These are phyloP conservation scores for Chionomys nivalis DNA, from an alignment of 2,113 vertebrate species.

Conservation along the genomic window DNA sequence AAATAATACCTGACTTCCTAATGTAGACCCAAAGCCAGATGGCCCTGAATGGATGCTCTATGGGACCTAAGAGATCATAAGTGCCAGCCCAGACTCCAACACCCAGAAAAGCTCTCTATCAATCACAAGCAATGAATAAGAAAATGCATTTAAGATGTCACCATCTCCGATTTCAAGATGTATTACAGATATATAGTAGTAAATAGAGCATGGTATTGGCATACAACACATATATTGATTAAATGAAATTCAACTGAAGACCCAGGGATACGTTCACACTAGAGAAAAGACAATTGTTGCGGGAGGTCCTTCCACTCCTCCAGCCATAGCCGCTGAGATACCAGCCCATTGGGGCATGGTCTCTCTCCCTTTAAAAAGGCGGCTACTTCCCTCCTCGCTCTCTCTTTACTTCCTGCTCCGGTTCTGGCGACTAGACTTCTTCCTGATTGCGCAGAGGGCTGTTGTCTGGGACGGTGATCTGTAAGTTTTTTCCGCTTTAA, in stretches of 20 bases:
- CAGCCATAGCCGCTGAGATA: too few species aligned
- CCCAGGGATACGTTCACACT: background rate
- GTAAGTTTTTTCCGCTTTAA: too few species aligned
- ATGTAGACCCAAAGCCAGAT: background rate
- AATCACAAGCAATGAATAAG: background rate
- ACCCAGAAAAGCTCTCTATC: background rate
- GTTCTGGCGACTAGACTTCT: too few species aligned
- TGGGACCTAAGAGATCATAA: background rate
- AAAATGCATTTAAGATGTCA: background rate
- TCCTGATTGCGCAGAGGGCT: too few species aligned
- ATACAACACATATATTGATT: background rate
- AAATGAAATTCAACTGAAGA: background rate
- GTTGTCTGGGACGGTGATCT: too few species aligned
- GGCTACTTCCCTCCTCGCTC: too few species aligned
- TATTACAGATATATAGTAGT: background rate
- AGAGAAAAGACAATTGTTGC: background rate
- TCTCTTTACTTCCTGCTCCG: too few species aligned
- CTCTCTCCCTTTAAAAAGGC: too few species aligned
- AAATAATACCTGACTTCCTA: background rate
- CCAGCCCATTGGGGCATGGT: too few species aligned
- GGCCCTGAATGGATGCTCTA: background rate
- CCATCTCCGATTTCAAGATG: background rate
- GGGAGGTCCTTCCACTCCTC: too few species aligned
- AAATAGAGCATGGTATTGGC: background rate
- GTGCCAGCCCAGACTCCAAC: background rate